phyloP scores from a whole-genome alignment of 2,113 vertebrate species.

The Mixornis gularis region DNA sequence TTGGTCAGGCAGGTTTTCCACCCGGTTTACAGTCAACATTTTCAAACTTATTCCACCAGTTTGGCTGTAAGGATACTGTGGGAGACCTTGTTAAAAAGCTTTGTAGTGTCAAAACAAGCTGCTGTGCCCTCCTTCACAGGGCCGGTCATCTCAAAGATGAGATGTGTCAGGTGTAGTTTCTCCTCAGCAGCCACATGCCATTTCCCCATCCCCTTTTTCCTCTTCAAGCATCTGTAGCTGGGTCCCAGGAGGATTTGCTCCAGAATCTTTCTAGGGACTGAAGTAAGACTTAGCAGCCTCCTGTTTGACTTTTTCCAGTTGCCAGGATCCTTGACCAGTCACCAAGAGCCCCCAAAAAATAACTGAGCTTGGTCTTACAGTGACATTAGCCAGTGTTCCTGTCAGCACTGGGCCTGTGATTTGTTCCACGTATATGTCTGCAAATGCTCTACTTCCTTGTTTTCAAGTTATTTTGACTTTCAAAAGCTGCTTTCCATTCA shows the following conservation, averaged over 20 bases:
- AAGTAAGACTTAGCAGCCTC: background rate
- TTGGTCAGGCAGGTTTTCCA: background rate
- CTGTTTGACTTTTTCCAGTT: background rate
- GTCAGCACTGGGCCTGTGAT: background rate
- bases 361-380: background rate
- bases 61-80: background rate
- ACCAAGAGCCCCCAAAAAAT: background rate
- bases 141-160: background rate
- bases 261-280: background rate
- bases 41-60: background rate
- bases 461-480: background rate
- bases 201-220: background rate
- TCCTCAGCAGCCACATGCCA: background rate
- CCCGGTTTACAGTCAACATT: background rate
- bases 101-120: background rate
- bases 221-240: background rate
- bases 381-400: background rate
- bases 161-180: background rate
- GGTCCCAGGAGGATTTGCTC: background rate
- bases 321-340: background rate
- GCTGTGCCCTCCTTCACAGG: background rate
- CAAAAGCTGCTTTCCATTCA: background rate
- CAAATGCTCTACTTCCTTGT: background rate
- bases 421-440: background rate
- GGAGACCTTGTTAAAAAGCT: background rate